Evolutionary conservation across 2,797 vertebrate genomes (phyloP), one percentile per base, ranked within the genome.

Genomic region (Tangara arthus): DNA sequence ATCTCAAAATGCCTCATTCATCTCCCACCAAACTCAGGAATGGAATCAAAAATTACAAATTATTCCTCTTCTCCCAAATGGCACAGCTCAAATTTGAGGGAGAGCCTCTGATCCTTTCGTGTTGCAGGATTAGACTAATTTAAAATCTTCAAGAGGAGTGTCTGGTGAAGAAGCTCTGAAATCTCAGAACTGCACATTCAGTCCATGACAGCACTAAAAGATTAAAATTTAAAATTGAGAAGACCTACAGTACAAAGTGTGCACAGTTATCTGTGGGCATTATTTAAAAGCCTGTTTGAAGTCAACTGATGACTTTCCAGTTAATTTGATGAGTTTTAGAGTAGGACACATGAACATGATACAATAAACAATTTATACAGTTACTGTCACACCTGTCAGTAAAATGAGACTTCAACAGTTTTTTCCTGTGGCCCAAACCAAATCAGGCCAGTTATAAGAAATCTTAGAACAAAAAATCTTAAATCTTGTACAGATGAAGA

Each of bases 201-300:
- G 60, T 26, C 69, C 42, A 41, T 78, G 65, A 89, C 53, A 87
- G 42, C 39, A 27, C 59, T 59, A 47, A 71, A 34, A 80, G 50
- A 82, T 82, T 76, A 88, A 80, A 75, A 75, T 63, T 79, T 42
- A 52, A 81, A 90, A 59, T 11, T 30, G 37, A 66, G 59, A 64
- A 56, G 73, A 61, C 37, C 56, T 65, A 24, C 35, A 26, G 72
- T 63, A 94, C 56, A 32, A 81, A 83, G 57, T 35, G 34, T 27
- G 32, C 56, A 49, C 20, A 60, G 63, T 77, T 72, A 81, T 90
- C 81, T 47, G 47, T 39, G 65, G 65, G 41, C 34, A 93, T 86
- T 88, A 76, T 72, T 84, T 71, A 86, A 94, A 80, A 89, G 41
- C 55, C 72, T 71, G 30, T 71, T 80, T 88, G 70, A 93, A 88